Base-by-base conservation (phyloP, 2,797 vertebrate species). In the Enteromius fasciolatus region DNA sequence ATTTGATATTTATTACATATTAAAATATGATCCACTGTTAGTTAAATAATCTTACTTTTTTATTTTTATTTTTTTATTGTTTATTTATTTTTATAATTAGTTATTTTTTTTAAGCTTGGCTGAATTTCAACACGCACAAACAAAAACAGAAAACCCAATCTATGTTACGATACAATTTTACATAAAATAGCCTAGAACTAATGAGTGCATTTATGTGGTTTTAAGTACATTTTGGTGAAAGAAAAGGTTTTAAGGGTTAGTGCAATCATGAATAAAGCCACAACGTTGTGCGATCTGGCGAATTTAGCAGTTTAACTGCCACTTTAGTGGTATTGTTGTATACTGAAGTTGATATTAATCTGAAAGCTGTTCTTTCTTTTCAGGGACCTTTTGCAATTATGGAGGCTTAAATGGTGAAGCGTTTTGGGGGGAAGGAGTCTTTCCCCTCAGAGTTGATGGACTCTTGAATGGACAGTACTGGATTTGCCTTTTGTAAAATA, bases 331-430 rank as follows among this genome's bases (percentile, higher is more conserved):
- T 1, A 41, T 44, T 76, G 54, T 44, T 46, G 57, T 76, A 8
- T 28, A 46, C 23, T 39, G 3, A 75, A 39, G 72, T 39, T 57
- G 39, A 52, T 57, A 23, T 48, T 57, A 44, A 80, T 79, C 1
- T 57, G 5, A 50, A 57, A 41, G 4, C n/a, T 5, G 0, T 66
- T 78, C 20, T 78, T 87, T 81, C 54, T 83, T 75, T 76, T 64
- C 86, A 99, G 98, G 96, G 92, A 84, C 92, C 91, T 89, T 85
- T 93, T 92, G 96, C 97, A 99, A 99, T 99, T 97, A 99, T 99
- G 98, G 98, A 95, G 96, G 94, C 96, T 90, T 99, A 90, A 96
- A 91, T 90, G 90, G 85, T 78, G 52, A 86, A 76, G 82, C 57
- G 77, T 86, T 92, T 92, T 90, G 91, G 89, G 93, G 93, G 93